These are phyloP conservation scores for Acanthaster planci DNA, from an alignment of 35 echinoderm and acorn worm genomes.

Conservation along the genomic window DNA sequence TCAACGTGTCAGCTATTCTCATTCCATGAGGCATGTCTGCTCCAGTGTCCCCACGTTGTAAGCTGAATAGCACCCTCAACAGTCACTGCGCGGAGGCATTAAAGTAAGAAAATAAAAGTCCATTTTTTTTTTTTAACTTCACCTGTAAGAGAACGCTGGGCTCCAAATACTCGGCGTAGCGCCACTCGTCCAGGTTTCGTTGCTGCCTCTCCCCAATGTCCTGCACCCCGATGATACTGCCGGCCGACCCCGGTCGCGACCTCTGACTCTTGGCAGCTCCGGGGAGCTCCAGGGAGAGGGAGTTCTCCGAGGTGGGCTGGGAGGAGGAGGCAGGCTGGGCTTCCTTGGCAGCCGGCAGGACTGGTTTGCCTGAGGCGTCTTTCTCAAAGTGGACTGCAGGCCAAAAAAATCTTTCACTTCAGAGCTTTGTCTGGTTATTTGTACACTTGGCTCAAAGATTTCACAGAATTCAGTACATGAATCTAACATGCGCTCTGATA, in stretches of 20 bases:
- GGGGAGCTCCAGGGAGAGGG: background rate
- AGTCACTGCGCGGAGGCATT: background rate
- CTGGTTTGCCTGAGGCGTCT: slow-evolving; percentile 61
- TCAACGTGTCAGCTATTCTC: too few species aligned
- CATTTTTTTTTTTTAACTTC: background rate
- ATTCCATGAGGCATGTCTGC: too few species aligned
- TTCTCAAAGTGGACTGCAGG: slow-evolving; percentile 95
- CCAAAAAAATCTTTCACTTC: too few species aligned
- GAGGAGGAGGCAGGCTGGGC: background rate
- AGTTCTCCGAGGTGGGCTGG: background rate
- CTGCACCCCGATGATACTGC: slow-evolving; percentile 74
- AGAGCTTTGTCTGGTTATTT: too few species aligned
- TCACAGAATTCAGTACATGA: too few species aligned
- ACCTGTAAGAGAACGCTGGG: slow-evolving; percentile 92
- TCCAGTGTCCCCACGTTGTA: too few species aligned
- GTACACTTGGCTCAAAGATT: too few species aligned
- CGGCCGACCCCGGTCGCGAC: slow-evolving; percentile 30
- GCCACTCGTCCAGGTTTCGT: slow-evolving; percentile 94
- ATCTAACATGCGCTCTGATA: too few species aligned
- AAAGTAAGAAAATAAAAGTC: background rate
- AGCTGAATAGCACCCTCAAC: too few species aligned
- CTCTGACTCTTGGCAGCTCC: background rate
- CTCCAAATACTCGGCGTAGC: slow-evolving; percentile 88
- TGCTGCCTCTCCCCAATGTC: slow-evolving; percentile 67
- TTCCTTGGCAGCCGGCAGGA: slow-evolving; percentile 44